Conservation (phyloP, 1,140 invertebrate genomes). For the Sycophila sp. region DNA sequence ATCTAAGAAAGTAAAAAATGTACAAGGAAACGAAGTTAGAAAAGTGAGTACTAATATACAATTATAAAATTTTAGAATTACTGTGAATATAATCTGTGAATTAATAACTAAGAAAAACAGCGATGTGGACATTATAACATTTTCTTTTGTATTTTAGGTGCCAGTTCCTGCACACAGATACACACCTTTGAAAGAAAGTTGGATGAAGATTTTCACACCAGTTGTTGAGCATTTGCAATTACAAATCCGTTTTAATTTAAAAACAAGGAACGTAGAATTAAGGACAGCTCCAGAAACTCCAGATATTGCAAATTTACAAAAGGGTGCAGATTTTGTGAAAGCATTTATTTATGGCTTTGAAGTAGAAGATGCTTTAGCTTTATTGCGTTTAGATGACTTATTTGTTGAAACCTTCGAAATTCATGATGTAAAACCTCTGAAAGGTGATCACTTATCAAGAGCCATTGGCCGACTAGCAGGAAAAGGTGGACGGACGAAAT, state of each 20-base stretch:
- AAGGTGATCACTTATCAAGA: conserved; percentile 94
- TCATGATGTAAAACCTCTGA: conserved; percentile 95
- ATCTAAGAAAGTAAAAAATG: conserved; percentile 67
- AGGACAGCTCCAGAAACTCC: conserved; percentile 79
- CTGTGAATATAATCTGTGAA: neutral
- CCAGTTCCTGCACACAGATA: conserved; percentile 83
- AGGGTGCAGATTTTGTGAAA: conserved; percentile 97
- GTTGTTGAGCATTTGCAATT: conserved; percentile 95
- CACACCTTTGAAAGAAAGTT: conserved; percentile 93
- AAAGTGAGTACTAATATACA: conserved; percentile 61
- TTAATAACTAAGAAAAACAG: neutral
- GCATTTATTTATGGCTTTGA: conserved; percentile 98
- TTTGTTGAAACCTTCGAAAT: conserved; percentile 98
- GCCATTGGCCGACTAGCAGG: conserved; percentile 97
- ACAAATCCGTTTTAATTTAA: conserved; percentile 95
- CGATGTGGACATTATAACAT: neutral
- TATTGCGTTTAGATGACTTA: conserved; percentile 95
- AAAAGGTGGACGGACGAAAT: conserved; percentile 97
- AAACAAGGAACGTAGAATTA: conserved; percentile 90
- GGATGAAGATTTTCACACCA: conserved; percentile 97
- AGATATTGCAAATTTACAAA: conserved; percentile 93
- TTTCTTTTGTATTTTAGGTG: conserved; percentile 63
- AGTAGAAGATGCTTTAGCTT: conserved; percentile 94
- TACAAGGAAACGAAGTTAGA: conserved; percentile 66
- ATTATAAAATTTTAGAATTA: neutral